Base-by-base conservation (phyloP, 1,140 invertebrate species). In the Bombus huntii region DNA sequence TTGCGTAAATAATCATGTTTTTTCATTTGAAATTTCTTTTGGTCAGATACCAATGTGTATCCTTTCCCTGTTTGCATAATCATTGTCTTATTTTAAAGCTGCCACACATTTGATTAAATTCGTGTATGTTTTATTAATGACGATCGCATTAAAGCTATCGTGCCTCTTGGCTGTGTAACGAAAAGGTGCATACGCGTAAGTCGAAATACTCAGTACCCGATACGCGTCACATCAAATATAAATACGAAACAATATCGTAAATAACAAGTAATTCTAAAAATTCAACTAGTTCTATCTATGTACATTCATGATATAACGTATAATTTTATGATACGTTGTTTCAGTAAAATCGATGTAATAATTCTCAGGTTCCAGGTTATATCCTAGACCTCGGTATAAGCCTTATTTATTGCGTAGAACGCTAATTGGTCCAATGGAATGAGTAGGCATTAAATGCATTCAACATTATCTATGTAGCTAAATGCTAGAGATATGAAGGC, bases 241-340 rank as follows among this genome's bases (percentile, higher is more conserved):
- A 85, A 85, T 85, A 85, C 53, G 77, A 85, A 85, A 80, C 31
- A 80, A 80, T 39, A 72, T 80, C 5, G 75, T 71, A 71, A 59
- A 44, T 71, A 85, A 85, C 77, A 71, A 84, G 25, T 78, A 59
- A 18, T 39, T 80, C 57, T 85, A 85, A 80, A 80, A 80, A 72
- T 73, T 85, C 44, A 65, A 80, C 42, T 85, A 85, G 79, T 39
- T 62, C 53, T 79, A 84, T 44, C 65, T 85, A 85, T 80, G 39
- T 80, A 85, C 75, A 85, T 62, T 71, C 39, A 31, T 72, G 57
- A 80, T 57, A 72, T 72, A 72, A 31, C 31, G 6, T 4, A 37
- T 62, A 79, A 71, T 31, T 79, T 71, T 44, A 78, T 72, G 34
- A 25, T 79, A 39, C 10, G 47, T 22, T 70, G 15, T 74, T 28